Base-by-base conservation (phyloP, 2,113 vertebrate genomes). In the Epinephelus lanceolatus region DNA sequence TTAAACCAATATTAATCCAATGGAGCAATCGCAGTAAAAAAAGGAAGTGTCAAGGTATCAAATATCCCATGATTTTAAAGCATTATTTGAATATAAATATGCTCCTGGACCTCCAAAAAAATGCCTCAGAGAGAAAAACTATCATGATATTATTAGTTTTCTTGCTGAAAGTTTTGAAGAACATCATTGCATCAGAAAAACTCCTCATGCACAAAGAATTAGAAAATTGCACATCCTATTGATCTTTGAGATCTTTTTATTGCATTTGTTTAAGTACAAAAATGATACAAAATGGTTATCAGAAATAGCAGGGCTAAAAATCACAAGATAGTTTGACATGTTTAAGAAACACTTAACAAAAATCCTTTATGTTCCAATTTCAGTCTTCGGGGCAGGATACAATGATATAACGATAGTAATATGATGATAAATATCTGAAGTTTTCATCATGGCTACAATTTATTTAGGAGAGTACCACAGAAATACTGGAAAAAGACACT, bases 201-300 rank as follows among this genome's bases (percentile, higher is more conserved):
- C 11, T 17, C 2, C 5, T 23, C 3, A 73, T n/a, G 42, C 6
- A 47, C 17, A 73, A 73, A 49, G 3, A 73, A 21, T 60, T 33
- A 25, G 33, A 71, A 30, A 49, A 60, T 52, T 33, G 1, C 12
- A 5, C 30, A 55, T 17, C 56, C 53, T 21, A 9, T 25, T 67
- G 19, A 81, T 40, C 10, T 0, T 83, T 69, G 6, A 62, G 12
- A 75, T 56, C 1, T 27, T 79, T 86, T 91, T 87, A 88, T 88
- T 92, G 33, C 79, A 81, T 59, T 78, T 0, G 0, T 80, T 78
- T 55, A 40, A 51, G 61, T 84, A 86, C 19, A 87, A 87, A 89
- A 86, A 27, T 21, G 3, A 78, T 78, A 84, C 7, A 84, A 86
- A 86, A 84, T 37, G 10, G 0, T 86, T 68, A 69, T 74, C 30